These are phyloP conservation scores for Lomographa bimaculata DNA, from an alignment of 2,888 invertebrate species.

Conservation along the genomic window DNA sequence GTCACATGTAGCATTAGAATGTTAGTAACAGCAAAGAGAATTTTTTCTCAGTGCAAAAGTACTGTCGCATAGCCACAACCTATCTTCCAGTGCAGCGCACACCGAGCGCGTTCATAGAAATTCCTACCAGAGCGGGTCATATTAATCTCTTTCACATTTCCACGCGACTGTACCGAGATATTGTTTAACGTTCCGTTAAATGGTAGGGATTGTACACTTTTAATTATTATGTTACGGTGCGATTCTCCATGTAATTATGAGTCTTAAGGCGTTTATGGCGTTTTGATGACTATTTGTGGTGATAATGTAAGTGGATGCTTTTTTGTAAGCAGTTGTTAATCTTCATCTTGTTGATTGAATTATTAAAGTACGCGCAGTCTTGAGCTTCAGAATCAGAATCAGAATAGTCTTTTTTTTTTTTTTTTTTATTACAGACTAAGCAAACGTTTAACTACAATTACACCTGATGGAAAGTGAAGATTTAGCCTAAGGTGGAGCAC, in stretches of 20 bases:
- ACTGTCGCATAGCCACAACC: conserved; percentile 20
- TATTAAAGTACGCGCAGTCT: conserved; percentile 24
- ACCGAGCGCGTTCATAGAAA: conserved; percentile 62
- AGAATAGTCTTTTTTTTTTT: too few relatives aligned
- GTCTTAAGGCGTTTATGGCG: conserved; percentile 17
- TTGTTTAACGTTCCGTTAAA: conserved; percentile 62
- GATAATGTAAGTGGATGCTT: conserved; percentile 5
- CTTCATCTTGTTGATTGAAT: conserved; percentile 10
- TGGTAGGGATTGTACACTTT: conserved; percentile 60
- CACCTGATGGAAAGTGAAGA: too few relatives aligned
- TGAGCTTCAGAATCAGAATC: too few relatives aligned
- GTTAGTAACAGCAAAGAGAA: too few relatives aligned
- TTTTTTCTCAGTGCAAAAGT: too few relatives aligned
- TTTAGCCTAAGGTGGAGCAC: too few relatives aligned
- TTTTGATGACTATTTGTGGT: conserved; percentile 16
- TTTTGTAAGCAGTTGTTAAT: conserved; percentile 7
- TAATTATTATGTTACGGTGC: conserved; percentile 55
- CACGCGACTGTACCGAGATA: conserved; percentile 50
- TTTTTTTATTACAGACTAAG: too few relatives aligned
- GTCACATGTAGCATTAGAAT: too few relatives aligned
- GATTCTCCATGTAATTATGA: conserved; percentile 30
- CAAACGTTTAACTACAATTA: too few relatives aligned
- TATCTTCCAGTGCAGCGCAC: conserved; percentile 29
- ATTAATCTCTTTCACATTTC: conserved; percentile 75
- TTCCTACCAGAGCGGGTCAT: conserved; percentile 62